A percentile compares a stretch with the other conserved stretches of the same genome.
These are phyloP conservation scores for Oxytorus armatus DNA, from an alignment of 2,888 invertebrate species.

Conservation along the genomic window DNA sequence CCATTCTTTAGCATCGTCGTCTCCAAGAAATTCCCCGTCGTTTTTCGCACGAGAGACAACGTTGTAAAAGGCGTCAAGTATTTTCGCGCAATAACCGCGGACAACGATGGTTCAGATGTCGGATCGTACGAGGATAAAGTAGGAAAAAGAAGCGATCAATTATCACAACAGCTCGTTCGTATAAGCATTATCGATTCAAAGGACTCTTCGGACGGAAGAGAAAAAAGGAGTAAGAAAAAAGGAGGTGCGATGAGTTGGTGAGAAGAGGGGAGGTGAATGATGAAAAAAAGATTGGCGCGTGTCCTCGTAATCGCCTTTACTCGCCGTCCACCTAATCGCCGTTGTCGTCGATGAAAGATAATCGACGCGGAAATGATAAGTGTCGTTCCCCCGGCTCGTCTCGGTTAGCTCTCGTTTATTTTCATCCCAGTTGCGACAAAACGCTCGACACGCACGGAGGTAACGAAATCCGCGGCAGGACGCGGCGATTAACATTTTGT, in stretches of 20 bases:
- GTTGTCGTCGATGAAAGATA: slow-evolving; percentile 47
- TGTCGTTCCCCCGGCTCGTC: slow-evolving; percentile 30
- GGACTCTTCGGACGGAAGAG: neutral
- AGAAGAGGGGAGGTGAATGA: neutral
- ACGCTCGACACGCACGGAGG: neutral
- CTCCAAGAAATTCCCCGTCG: neutral
- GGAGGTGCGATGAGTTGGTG: neutral
- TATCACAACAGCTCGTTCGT: neutral
- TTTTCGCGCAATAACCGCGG: neutral
- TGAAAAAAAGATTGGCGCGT: slow-evolving; percentile 31
- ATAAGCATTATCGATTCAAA: slow-evolving; percentile 19
- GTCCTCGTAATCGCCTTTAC: slow-evolving; percentile 34
- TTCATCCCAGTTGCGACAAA: slow-evolving; percentile 30
- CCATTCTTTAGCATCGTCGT: neutral
- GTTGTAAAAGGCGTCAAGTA: neutral
- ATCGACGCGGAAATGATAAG: slow-evolving; percentile 55
- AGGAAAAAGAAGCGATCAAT: neutral
- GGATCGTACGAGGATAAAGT: neutral
- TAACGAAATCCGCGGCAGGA: neutral
- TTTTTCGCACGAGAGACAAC: neutral
- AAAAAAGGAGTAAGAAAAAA: neutral
- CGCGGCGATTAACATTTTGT: neutral
- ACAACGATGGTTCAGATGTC: neutral
- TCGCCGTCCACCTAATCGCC: slow-evolving; percentile 21
- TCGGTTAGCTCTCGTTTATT: slow-evolving; percentile 39